Percentiles rank a stretch among this genome's conserved stretches.
phyloP scores from a whole-genome alignment of 2,113 vertebrate genomes.

The Catharus bicknelli region DNA sequence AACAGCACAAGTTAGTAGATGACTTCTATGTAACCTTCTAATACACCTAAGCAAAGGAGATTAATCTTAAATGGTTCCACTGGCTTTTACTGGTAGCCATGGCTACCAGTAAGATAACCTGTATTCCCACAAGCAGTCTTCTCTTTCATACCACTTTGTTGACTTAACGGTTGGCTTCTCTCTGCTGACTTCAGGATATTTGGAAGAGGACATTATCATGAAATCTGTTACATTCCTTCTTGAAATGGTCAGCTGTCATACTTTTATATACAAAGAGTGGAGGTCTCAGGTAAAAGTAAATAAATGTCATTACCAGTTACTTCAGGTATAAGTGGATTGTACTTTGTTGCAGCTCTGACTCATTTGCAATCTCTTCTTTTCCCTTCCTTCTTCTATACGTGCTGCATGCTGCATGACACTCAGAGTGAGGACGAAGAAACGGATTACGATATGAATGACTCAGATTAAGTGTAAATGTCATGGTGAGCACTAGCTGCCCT shows the following conservation, averaged over 20 bases:
- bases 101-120: background rate
- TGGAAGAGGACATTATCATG: background rate
- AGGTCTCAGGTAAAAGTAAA: background rate
- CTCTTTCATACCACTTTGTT: background rate
- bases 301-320: background rate
- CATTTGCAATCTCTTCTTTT: conserved; percentile 63
- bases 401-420: conserved; percentile 76
- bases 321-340: conserved; percentile 27
- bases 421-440: conserved; percentile 87
- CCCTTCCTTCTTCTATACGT: conserved; percentile 72
- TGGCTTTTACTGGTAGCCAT: background rate
- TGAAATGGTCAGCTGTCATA: background rate
- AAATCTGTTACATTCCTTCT: background rate
- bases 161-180: background rate
- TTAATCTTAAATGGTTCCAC: background rate
- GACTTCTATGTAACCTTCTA: background rate
- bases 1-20: background rate
- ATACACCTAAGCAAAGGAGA: background rate
- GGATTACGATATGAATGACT: conserved; percentile 88
- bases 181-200: background rate
- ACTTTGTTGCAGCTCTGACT: conserved; percentile 35
- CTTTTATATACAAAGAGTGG: background rate
- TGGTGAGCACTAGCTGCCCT: conserved; percentile 81
- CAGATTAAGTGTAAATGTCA: conserved; percentile 86
- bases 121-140: background rate